These are phyloP conservation scores for Parnassius smintheus DNA, from an alignment of 2,888 invertebrate species.

Conservation along the genomic window DNA sequence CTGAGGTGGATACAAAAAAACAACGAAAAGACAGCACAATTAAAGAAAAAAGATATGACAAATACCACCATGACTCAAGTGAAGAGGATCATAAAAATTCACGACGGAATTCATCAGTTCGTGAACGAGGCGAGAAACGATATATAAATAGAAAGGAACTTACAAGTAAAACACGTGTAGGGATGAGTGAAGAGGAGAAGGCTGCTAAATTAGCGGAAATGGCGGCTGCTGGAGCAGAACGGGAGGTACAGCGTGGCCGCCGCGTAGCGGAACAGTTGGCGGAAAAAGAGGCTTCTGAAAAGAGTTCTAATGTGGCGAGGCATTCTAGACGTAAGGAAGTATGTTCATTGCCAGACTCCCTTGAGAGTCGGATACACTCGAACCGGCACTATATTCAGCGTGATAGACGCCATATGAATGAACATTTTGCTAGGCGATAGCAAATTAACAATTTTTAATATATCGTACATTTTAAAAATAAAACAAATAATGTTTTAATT, in stretches of 20 bases:
- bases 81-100: constrained; percentile 57
- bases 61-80: constrained; percentile 20
- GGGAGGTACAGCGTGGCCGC: constrained; percentile 84
- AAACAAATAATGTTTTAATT: constrained; percentile 13
- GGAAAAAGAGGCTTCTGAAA: constrained; percentile 68
- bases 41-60: constrained; percentile 24
- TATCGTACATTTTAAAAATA: constrained; percentile 1
- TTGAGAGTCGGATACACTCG: constrained; percentile 92
- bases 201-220: constrained; percentile 85
- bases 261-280: constrained; percentile 84
- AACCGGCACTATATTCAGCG: constrained; percentile 95
- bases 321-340: constrained; percentile 74
- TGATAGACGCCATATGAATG: constrained; percentile 88
- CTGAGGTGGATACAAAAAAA: constrained; percentile 32
- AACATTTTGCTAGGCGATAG: constrained; percentile 89
- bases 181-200: constrained; percentile 73
- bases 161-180: constrained; percentile 38
- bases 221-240: constrained; percentile 89
- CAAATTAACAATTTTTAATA: background rate
- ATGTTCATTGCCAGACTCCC: constrained; percentile 83
- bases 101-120: constrained; percentile 23
- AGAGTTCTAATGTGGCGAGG: constrained; percentile 82
- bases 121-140: constrained; percentile 36
- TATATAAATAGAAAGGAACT: constrained; percentile 41
- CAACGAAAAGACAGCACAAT: constrained; percentile 28